Conservation (phyloP, 2,797 vertebrate species). For the Arctocebus calabarensis region DNA sequence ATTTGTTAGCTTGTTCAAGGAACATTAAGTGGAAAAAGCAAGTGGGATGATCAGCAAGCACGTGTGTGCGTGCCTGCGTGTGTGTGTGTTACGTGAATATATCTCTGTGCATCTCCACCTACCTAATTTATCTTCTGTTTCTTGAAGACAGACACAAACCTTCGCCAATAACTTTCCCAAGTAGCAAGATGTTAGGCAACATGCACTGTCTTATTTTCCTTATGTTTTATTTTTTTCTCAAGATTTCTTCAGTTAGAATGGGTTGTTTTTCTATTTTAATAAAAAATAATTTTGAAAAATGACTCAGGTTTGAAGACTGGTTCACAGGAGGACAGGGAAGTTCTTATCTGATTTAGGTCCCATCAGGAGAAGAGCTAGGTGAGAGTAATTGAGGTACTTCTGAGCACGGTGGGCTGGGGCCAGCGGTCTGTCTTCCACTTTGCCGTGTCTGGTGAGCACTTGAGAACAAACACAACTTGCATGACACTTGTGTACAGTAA, state of each 20-base stretch:
- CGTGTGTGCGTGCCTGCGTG: not conserved
- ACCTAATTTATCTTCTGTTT: not conserved
- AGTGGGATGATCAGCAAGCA: not conserved
- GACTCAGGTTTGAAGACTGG: not conserved
- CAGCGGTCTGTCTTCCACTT: not conserved
- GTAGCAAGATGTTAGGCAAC: not conserved
- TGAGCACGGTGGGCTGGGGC: not conserved
- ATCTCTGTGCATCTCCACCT: not conserved
- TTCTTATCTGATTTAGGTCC: not conserved
- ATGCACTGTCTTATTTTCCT: not conserved
- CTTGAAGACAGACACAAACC: not conserved
- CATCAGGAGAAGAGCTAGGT: not conserved
- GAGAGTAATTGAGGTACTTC: not conserved
- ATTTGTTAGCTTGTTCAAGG: not conserved
- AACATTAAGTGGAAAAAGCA: not conserved
- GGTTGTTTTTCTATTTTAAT: not conserved
- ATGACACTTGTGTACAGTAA: not conserved
- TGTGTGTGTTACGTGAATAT: not conserved
- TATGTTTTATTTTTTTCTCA: not conserved
- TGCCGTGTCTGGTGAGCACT: not conserved
- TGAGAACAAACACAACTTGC: not conserved
- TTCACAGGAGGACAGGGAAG: not conserved
- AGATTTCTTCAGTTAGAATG: not conserved
- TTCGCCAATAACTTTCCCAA: not conserved
- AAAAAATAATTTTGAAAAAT: not conserved